A percentile compares a stretch with the other conserved stretches of the same genome.
Conservation (phyloP, 2,113 vertebrate species). For the Xenus cinereus region DNA sequence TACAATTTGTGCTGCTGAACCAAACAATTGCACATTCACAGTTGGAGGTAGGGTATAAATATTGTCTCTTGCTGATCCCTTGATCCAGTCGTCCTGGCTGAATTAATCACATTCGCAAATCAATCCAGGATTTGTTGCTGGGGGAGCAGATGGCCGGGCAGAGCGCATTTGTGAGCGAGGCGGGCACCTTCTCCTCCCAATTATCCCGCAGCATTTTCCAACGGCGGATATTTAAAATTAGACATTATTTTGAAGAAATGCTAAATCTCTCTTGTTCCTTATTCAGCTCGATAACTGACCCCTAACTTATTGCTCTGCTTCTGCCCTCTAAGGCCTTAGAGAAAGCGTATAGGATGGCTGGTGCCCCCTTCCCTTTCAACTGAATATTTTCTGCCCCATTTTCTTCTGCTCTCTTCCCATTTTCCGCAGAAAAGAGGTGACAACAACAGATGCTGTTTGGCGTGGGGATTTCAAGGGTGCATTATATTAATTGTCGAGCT, state of each 20-base stretch:
- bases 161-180: not conserved
- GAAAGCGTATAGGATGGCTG: not conserved
- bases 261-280: not conserved
- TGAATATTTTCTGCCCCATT: not conserved
- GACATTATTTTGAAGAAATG: not conserved
- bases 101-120: slow-evolving; percentile 30
- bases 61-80: slow-evolving; percentile 41
- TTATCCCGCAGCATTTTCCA: slow-evolving; percentile 4
- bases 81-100: not conserved
- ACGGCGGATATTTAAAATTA: not conserved
- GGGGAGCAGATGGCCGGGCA: slow-evolving; percentile 49
- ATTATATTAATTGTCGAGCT: not conserved
- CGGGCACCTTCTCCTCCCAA: not conserved
- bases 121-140: slow-evolving; percentile 48
- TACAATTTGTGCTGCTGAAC: not conserved
- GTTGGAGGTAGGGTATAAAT: slow-evolving; percentile 35
- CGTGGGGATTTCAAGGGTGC: not conserved
- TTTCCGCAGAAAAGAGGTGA: not conserved
- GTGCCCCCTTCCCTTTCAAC: not conserved
- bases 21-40: slow-evolving; percentile 34
- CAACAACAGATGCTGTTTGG: not conserved
- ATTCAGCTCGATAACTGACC: not conserved
- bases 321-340: not conserved
- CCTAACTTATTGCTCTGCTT: not conserved
- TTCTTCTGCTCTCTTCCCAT: not conserved